Conservation (phyloP, 2,888 invertebrate species). For the Rutpela maculata region DNA sequence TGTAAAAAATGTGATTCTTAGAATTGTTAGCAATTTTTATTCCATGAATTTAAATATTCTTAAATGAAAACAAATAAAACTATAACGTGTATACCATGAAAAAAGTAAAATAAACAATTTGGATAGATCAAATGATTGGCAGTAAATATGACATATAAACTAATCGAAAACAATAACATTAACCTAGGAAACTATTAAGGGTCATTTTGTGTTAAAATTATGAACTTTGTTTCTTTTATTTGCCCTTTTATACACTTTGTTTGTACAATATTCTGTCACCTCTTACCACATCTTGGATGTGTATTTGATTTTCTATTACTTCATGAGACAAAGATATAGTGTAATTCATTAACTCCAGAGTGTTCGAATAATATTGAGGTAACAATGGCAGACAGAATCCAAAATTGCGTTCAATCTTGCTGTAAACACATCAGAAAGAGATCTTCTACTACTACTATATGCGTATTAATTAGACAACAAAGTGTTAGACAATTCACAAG, state of each 20-base stretch:
- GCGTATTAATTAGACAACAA: too few relatives aligned
- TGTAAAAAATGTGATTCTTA: background rate
- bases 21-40: background rate
- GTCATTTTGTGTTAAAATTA: background rate
- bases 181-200: background rate
- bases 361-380: background rate
- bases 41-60: background rate
- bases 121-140: background rate
- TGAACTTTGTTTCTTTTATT: background rate
- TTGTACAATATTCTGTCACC: background rate
- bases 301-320: background rate
- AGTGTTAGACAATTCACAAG: too few relatives aligned
- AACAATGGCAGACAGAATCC: too few relatives aligned
- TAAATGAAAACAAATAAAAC: background rate
- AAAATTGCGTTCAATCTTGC: too few relatives aligned
- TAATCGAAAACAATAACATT: background rate
- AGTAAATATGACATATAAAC: background rate
- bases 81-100: background rate
- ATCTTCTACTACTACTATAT: background rate
- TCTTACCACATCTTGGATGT: background rate
- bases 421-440: background rate
- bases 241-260: too few relatives aligned
- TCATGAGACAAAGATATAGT: background rate
- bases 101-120: background rate
- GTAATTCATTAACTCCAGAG: background rate